phyloP scores from a whole-genome alignment of 2,888 invertebrate species.

The Sminthurides aquaticus region DNA sequence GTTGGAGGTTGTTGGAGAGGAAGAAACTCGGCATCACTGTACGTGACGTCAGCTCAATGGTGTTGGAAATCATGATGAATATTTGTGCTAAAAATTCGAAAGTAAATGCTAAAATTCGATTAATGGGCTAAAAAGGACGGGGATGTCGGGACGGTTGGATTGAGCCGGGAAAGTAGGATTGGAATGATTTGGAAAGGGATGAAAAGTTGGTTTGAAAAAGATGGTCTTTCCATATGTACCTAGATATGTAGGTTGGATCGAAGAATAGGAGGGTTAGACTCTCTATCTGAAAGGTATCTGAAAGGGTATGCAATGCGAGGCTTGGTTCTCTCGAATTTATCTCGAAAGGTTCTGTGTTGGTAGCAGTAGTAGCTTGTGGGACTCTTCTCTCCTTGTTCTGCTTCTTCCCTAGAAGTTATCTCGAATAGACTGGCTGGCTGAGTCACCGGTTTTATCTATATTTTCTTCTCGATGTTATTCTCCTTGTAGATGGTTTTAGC shows the following conservation, averaged over 20 bases:
- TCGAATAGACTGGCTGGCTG: background rate
- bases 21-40: background rate
- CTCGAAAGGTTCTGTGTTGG: no score
- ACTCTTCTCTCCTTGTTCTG: background rate
- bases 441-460: background rate
- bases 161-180: background rate
- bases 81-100: constrained; percentile 24
- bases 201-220: constrained; percentile 28
- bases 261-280: no score
- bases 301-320: background rate
- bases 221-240: constrained; percentile 11
- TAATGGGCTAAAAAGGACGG: background rate
- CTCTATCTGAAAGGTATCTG: no score
- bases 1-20: no score
- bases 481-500: no score
- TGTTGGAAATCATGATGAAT: constrained; percentile 21
- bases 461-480: background rate
- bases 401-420: background rate
- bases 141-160: background rate
- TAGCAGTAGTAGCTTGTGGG: no score
- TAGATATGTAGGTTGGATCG: background rate
- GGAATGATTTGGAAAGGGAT: constrained; percentile 16
- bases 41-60: constrained; percentile 21
- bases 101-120: background rate
- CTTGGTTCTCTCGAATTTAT: no score